Evolutionary conservation across 2,113 vertebrate genomes (phyloP).

Genomic region (Tragelaphus strepsiceros): DNA sequence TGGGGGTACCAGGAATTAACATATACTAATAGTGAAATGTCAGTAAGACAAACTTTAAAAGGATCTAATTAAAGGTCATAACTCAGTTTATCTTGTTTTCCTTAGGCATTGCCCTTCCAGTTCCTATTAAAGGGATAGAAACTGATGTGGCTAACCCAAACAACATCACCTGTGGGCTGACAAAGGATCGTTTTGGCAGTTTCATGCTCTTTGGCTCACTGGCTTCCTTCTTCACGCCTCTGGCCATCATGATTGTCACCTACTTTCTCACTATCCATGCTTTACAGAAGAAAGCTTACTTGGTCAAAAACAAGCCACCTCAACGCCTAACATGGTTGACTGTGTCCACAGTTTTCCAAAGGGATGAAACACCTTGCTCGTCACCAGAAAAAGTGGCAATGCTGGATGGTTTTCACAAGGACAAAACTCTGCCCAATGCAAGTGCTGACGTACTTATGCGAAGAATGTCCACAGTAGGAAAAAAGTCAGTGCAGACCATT

Average conservation of each 20-base stretch:
- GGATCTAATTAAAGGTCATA: not conserved
- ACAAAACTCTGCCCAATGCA: slow-evolving; percentile 70
- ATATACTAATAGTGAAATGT: not conserved
- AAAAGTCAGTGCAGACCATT: slow-evolving; percentile 93
- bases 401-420: slow-evolving; percentile 79
- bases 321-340: slow-evolving; percentile 84
- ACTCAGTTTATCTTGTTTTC: slow-evolving; percentile 64
- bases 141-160: slow-evolving; percentile 70
- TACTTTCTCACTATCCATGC: slow-evolving; percentile 94
- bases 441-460: slow-evolving; percentile 78
- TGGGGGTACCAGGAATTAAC: not conserved
- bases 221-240: slow-evolving; percentile 93
- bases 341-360: slow-evolving; percentile 89
- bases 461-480: slow-evolving; percentile 88
- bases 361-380: slow-evolving; percentile 78
- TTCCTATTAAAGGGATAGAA: slow-evolving; percentile 92
- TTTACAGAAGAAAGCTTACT: slow-evolving; percentile 91
- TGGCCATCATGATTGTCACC: slow-evolving; percentile 95
- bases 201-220: slow-evolving; percentile 96
- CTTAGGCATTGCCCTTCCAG: slow-evolving; percentile 93
- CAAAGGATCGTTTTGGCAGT: slow-evolving; percentile 85
- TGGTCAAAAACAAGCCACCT: slow-evolving; percentile 87
- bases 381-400: slow-evolving; percentile 85
- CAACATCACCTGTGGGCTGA: slow-evolving; percentile 89
- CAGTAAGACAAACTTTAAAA: not conserved